Evolutionary conservation across 2,113 vertebrate genomes (phyloP), one percentile per base, ranked within the genome.

Genomic region (Carlito syrichta): DNA sequence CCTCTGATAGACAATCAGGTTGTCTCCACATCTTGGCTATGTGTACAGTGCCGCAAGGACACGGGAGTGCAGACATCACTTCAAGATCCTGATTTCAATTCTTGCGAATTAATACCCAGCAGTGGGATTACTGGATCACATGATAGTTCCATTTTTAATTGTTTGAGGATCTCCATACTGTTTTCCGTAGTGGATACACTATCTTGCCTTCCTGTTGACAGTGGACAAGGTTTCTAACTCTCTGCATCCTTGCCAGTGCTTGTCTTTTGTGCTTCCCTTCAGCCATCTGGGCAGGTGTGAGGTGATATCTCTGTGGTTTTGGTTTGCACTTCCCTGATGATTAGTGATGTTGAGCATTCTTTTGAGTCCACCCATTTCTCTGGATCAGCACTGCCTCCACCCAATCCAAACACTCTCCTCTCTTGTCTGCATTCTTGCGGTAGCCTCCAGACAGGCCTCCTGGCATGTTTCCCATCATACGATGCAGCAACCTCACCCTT

Each of bases 31-130:
- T 56, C 76, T 87, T 66, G 30, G 63, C 48, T 38, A 56, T 22
- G 48, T 35, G 40, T 35, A 16, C 19, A 58, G 27, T 11, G 2
- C 13, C 27, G 19, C 38, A 68, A 16, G 35, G 20, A 48, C 9
- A 23, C 1, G 3, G 48, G n/a, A 20, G 27, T 19, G 1, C 45
- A 12, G 30, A 22, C 4, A 1, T 38, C 27, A 40, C n/a, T 54
- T 81, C 3, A 9, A 78, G 50, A 69, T 79, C 40, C 38, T 56
- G 66, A 56, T 83, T 48, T 78, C 14, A 54, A n/a, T 54, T 60
- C 56, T 76, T 77, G 13, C 4, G 50, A 19, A 22, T n/a, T 27
- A n/a, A 30, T 11, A 38, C 2, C 68, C 86, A 35, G 13, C 43
- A 58, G 19, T 25, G 11, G 27, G 50, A 27, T 40, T 45, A 25